A percentile compares a stretch with the other conserved stretches of the same genome.
Evolutionary conservation across 1,140 invertebrate species (phyloP).

Genomic region (Melitaea cinxia): DNA sequence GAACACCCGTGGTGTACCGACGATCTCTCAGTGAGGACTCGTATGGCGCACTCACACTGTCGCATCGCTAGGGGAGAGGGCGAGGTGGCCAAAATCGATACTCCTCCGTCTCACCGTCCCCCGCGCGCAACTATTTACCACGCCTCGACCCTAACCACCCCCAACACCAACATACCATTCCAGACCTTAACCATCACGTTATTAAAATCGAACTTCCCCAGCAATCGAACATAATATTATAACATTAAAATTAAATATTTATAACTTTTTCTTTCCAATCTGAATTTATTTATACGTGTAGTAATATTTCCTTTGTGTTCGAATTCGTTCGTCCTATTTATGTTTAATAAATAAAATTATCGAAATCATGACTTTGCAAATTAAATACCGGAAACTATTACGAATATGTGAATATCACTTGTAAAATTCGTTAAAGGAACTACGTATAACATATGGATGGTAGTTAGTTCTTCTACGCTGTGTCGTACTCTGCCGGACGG

Average conservation of each 20-base stretch:
- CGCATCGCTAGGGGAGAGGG: conserved; percentile 73
- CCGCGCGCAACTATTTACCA: conserved; percentile 59
- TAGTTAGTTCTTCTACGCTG: conserved; percentile 36
- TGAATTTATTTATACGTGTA: conserved; percentile 17
- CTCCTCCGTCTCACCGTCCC: conserved; percentile 70
- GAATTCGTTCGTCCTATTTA: too few species aligned
- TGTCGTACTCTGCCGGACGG: conserved; percentile 32
- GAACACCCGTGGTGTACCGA: conserved; percentile 49
- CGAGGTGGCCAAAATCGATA: conserved; percentile 78
- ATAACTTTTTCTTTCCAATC: conserved; percentile 17
- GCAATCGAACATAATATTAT: conserved; percentile 38
- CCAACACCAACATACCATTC: conserved; percentile 68
- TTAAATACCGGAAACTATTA: background rate
- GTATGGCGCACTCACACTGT: conserved; percentile 75
- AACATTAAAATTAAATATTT: conserved; percentile 33
- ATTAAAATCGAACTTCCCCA: conserved; percentile 64
- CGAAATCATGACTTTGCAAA: too few species aligned
- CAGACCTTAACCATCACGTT: conserved; percentile 62
- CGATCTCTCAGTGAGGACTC: conserved; percentile 64
- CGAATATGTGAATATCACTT: too few species aligned
- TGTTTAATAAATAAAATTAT: too few species aligned
- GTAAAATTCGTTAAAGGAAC: too few species aligned
- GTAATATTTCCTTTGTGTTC: too few species aligned
- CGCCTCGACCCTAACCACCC: conserved; percentile 76
- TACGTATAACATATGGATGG: conserved; percentile 61